Conservation (phyloP, 92 coral and sea anemone species). For the Plumapathes pennacea region DNA sequence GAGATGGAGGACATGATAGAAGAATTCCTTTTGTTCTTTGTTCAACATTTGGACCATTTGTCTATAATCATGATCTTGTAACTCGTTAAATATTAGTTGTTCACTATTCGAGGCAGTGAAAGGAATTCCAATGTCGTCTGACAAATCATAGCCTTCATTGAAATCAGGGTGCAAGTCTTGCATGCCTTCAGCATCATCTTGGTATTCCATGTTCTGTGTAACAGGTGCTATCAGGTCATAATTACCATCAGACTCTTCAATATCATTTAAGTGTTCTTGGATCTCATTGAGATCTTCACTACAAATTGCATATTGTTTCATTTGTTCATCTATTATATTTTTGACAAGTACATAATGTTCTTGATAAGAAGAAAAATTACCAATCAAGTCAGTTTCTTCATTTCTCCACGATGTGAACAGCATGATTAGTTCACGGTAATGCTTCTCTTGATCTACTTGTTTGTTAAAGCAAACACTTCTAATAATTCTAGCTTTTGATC, state of each 20-base stretch:
- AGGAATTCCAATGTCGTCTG: slow-evolving; percentile 23
- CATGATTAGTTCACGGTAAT: slow-evolving; percentile 32
- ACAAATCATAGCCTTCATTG: slow-evolving; percentile 6
- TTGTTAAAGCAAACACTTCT: slow-evolving; percentile 47
- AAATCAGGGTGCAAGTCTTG: slow-evolving; percentile 24
- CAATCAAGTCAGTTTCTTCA: slow-evolving; percentile 40
- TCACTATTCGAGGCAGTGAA: slow-evolving; percentile 9
- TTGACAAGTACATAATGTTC: slow-evolving; percentile 21
- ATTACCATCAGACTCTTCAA: slow-evolving; percentile 27
- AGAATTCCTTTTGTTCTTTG: slow-evolving; percentile 43
- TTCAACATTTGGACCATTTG: slow-evolving; percentile 9
- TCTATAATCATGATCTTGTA: slow-evolving; percentile 1
- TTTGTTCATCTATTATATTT: slow-evolving; percentile 13
- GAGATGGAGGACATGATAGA: slow-evolving; percentile 29
- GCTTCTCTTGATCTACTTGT: slow-evolving; percentile 18
- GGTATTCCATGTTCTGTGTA: slow-evolving; percentile 9
- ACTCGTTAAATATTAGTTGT: slow-evolving; percentile 8
- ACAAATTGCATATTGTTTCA: slow-evolving; percentile 9
- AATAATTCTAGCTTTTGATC: slow-evolving; percentile 31
- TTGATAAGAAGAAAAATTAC: slow-evolving; percentile 25
- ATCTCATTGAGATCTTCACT: slow-evolving; percentile 32
- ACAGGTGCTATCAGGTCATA: slow-evolving; percentile 12
- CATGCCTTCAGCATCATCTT: slow-evolving; percentile 15
- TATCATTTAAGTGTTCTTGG: slow-evolving; percentile 27
- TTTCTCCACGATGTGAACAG: slow-evolving; percentile 41